A percentile compares a stretch with the other conserved stretches of the same genome.
Evolutionary conservation across 2,888 invertebrate genomes (phyloP).

Genomic region (Trileptium ribeirensis): DNA sequence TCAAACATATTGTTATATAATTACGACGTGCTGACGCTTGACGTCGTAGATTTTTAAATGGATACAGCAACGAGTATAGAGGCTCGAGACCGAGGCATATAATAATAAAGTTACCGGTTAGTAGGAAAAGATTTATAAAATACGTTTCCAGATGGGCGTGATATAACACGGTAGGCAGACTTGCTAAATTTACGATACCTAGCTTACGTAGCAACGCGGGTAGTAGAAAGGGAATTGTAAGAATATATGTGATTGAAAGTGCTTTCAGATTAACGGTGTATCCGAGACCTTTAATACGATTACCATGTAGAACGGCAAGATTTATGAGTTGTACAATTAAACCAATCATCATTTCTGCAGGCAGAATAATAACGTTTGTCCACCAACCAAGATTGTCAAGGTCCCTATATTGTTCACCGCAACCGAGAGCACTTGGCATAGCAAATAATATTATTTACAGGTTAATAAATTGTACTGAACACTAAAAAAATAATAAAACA

Average conservation of each 20-base stretch:
- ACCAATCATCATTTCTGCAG: conserved; percentile 17
- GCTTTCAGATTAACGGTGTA: conserved; percentile 21
- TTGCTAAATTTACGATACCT: background rate
- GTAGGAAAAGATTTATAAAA: conserved; percentile 18
- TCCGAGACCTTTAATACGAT: conserved; percentile 6
- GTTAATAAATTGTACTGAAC: no score
- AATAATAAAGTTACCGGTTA: conserved; percentile 20
- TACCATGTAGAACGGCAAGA: conserved; percentile 18
- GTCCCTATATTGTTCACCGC: background rate
- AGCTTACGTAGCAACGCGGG: conserved; percentile 12
- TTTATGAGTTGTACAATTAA: conserved; percentile 13
- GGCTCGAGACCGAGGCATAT: conserved; percentile 13
- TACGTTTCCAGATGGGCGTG: conserved; percentile 21
- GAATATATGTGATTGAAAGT: conserved; percentile 18
- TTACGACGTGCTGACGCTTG: background rate
- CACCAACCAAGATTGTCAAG: background rate
- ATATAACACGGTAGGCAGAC: conserved; percentile 4
- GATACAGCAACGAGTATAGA: conserved; percentile 6
- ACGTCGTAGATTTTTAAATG: conserved; percentile 11
- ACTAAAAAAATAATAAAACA: no score
- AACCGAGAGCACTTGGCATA: no score
- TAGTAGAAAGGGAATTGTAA: conserved; percentile 16
- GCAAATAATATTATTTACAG: no score
- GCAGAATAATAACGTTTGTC: conserved; percentile 15
- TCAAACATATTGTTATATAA: background rate